Conservation (phyloP, 1,140 invertebrate genomes). For the Drosophila simulans region DNA sequence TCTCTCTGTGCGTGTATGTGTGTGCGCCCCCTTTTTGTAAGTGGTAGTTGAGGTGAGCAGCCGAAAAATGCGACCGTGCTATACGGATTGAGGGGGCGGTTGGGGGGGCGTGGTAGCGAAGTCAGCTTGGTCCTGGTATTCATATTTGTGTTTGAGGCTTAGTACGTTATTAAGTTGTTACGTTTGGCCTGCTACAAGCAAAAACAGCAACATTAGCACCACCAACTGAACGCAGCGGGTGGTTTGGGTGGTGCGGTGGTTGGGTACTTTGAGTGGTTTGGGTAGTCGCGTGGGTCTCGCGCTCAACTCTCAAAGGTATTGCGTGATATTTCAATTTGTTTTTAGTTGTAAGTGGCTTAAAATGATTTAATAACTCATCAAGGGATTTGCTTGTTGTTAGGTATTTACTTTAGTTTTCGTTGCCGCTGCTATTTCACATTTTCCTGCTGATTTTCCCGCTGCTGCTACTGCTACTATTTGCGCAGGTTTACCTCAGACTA, state of each 20-base stretch:
- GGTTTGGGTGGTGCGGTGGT: background rate
- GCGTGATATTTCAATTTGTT: conserved; percentile 83
- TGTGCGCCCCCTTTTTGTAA: background rate
- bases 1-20: background rate
- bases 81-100: background rate
- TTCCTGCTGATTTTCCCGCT: conserved; percentile 2
- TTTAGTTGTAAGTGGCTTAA: conserved; percentile 83
- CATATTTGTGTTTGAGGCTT: conserved; percentile 82
- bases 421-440: conserved; percentile 32
- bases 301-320: conserved; percentile 70
- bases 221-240: conserved; percentile 17
- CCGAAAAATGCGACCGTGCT: conserved; percentile 57
- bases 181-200: conserved; percentile 76
- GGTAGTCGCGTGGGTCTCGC: conserved; percentile 59
- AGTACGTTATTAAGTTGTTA: conserved; percentile 83
- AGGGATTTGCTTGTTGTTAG: conserved; percentile 80
- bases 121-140: conserved; percentile 63
- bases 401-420: conserved; percentile 76
- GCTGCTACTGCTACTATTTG: conserved; percentile 27
- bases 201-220: conserved; percentile 41
- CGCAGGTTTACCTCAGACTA: conserved; percentile 27
- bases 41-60: conserved; percentile 48
- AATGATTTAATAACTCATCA: conserved; percentile 84
- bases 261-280: background rate
- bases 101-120: conserved; percentile 26